Conservation (phyloP, 2,797 vertebrate species). For the Tinamus major region DNA sequence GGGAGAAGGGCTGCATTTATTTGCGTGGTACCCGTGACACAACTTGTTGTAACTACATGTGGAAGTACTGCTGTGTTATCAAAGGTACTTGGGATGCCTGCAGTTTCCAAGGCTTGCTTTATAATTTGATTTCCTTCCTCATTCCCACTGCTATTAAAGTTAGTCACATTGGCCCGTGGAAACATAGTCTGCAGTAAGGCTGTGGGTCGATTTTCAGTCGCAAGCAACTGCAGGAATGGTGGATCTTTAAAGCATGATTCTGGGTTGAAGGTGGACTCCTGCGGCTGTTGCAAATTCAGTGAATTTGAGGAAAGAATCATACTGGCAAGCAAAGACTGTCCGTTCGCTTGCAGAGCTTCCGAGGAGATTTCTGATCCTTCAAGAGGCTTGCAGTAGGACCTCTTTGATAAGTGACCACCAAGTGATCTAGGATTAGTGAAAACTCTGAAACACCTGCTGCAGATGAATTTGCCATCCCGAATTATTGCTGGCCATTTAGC, state of each 20-base stretch:
- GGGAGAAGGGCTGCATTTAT: slow-evolving; percentile 71
- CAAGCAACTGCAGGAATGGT: slow-evolving; percentile 80
- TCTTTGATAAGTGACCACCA: slow-evolving; percentile 95
- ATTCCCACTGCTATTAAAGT: slow-evolving; percentile 71
- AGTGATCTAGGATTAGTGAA: slow-evolving; percentile 94
- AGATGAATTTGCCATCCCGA: slow-evolving; percentile 94
- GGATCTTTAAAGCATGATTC: slow-evolving; percentile 82
- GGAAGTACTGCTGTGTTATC: slow-evolving; percentile 78
- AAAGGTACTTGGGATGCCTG: slow-evolving; percentile 84
- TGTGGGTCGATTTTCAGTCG: slow-evolving; percentile 77
- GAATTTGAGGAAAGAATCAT: slow-evolving; percentile 91
- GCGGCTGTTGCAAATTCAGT: slow-evolving; percentile 79
- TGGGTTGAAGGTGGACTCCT: slow-evolving; percentile 80
- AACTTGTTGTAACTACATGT: slow-evolving; percentile 74
- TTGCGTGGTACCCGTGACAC: slow-evolving; percentile 62
- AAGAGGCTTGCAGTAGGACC: slow-evolving; percentile 89
- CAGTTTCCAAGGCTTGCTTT: slow-evolving; percentile 87
- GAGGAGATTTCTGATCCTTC: slow-evolving; percentile 87
- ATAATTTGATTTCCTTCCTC: slow-evolving; percentile 86
- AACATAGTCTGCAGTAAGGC: slow-evolving; percentile 83
- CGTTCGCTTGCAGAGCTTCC: slow-evolving; percentile 81
- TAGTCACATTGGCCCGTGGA: slow-evolving; percentile 77
- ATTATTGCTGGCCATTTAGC: slow-evolving; percentile 96
- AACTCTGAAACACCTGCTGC: slow-evolving; percentile 91
- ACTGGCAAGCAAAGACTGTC: slow-evolving; percentile 87